Evolutionary conservation across 1,140 invertebrate genomes (phyloP), one percentile per base, ranked within the genome.

Genomic region (Metaphire vulgaris): DNA sequence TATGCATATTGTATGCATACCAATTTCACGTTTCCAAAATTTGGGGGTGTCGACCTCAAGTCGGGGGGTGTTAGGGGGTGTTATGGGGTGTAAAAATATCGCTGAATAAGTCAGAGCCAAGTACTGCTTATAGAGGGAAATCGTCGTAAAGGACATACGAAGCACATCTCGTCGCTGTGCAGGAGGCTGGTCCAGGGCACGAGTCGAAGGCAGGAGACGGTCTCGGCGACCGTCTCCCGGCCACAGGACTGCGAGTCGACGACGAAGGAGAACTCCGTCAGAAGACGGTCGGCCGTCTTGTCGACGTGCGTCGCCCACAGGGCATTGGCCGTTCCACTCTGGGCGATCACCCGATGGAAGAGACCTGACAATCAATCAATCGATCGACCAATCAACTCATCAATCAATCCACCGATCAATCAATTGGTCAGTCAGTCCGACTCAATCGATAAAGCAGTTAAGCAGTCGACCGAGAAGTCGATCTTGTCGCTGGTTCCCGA

Each of bases 341-440:
- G 41, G 15, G 72, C 72, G 56, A 77, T 77, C 16, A 66, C 76
- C 0, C 65, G 56, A 28, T 74, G 72, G 64, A 77, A 91, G n/a
- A 77, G 30, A 32, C 76, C 76, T 77, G 66, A n/a, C n/a, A n/a
- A n/a, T n/a, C n/a, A n/a, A n/a, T n/a, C n/a, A n/a, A n/a, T n/a
- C n/a, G n/a, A n/a, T n/a, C n/a, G n/a, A n/a, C n/a, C n/a, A n/a
- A n/a, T n/a, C n/a, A n/a, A n/a, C n/a, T n/a, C n/a, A n/a, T n/a
- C n/a, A n/a, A n/a, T n/a, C n/a, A n/a, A n/a, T n/a, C n/a, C n/a
- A n/a, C n/a, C n/a, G n/a, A n/a, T n/a, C n/a, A n/a, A n/a, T n/a
- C n/a, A n/a, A n/a, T n/a, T n/a, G n/a, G n/a, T n/a, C n/a, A n/a
- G n/a, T n/a, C n/a, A n/a, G n/a, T n/a, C n/a, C n/a, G n/a, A 69